phyloP scores from a whole-genome alignment of 2,888 invertebrate genomes.

The Ceraclea dissimilis region DNA sequence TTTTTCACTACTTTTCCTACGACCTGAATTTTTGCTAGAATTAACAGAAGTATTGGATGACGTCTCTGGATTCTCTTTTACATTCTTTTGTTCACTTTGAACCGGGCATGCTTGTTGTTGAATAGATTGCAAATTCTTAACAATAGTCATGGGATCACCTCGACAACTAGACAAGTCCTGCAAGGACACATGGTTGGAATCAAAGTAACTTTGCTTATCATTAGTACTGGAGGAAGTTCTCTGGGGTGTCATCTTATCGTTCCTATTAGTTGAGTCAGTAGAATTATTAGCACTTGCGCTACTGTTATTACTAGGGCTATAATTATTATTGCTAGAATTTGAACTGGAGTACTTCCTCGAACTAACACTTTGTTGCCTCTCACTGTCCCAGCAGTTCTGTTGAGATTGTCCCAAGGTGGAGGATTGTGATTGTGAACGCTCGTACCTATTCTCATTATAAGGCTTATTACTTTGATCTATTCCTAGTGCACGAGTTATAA shows the following conservation, averaged over 20 bases:
- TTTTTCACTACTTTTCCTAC: constrained; percentile 57
- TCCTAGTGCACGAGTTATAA: constrained; percentile 68
- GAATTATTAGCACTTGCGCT: constrained; percentile 28
- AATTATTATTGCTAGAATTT: constrained; percentile 39
- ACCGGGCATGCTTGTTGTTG: constrained; percentile 52
- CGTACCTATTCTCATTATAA: constrained; percentile 48
- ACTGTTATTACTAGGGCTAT: constrained; percentile 31
- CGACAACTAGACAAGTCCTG: constrained; percentile 68
- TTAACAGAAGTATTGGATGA: constrained; percentile 31
- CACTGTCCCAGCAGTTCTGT: constrained; percentile 53
- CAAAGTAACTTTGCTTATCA: constrained; percentile 60
- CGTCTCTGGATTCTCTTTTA: constrained; percentile 36
- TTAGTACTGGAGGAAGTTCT: constrained; percentile 38
- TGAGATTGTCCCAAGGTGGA: constrained; percentile 38
- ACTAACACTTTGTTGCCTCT: constrained; percentile 33
- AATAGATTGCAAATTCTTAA: constrained; percentile 60
- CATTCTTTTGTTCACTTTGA: constrained; percentile 46
- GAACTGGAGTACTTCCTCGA: constrained; percentile 45
- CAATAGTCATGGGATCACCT: constrained; percentile 70
- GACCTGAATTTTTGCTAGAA: constrained; percentile 32
- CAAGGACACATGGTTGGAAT: constrained; percentile 52
- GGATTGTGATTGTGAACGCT: constrained; percentile 34
- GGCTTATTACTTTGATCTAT: constrained; percentile 49
- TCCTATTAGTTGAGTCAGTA: constrained; percentile 28
- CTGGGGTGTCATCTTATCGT: constrained; percentile 44